Conservation (phyloP, 2,113 vertebrate genomes). For the Leptobrachium leishanense region DNA sequence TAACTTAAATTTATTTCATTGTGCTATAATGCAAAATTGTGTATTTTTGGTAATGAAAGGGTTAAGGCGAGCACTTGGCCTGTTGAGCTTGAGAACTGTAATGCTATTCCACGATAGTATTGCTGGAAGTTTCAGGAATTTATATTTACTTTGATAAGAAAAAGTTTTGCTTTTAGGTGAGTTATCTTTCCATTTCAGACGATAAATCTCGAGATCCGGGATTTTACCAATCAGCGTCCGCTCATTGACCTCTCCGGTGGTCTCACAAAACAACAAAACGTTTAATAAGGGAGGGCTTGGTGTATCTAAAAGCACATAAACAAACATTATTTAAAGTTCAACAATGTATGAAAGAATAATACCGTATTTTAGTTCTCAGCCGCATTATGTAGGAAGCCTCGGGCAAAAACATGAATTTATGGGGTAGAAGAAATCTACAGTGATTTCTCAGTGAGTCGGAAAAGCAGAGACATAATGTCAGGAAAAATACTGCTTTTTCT, state of each 20-base stretch:
- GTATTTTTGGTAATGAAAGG: too few relatives aligned
- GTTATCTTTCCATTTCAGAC: too few relatives aligned
- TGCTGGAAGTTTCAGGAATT: too few relatives aligned
- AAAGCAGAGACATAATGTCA: conserved; percentile 33
- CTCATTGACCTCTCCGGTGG: background rate
- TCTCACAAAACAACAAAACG: background rate
- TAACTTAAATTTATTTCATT: too few relatives aligned
- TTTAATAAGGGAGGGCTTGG: too few relatives aligned
- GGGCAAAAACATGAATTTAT: conserved; percentile 31
- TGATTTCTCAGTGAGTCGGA: background rate
- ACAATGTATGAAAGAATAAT: conserved; percentile 26
- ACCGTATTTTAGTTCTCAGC: conserved; percentile 26
- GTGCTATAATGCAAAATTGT: too few relatives aligned
- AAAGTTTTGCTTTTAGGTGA: too few relatives aligned
- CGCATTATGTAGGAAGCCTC: conserved; percentile 20
- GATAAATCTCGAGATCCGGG: too few relatives aligned
- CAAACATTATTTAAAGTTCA: conserved; percentile 23
- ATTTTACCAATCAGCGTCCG: background rate
- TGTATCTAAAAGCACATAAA: background rate
- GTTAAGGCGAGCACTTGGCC: too few relatives aligned
- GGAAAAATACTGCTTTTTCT: conserved; percentile 17
- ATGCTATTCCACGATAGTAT: too few relatives aligned
- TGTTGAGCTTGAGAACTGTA: too few relatives aligned
- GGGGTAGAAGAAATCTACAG: conserved; percentile 26
- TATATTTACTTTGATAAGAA: too few relatives aligned